These are phyloP conservation scores for Astropecten irregularis DNA, from an alignment of 53 echinoderm and acorn worm species.

Conservation along the genomic window DNA sequence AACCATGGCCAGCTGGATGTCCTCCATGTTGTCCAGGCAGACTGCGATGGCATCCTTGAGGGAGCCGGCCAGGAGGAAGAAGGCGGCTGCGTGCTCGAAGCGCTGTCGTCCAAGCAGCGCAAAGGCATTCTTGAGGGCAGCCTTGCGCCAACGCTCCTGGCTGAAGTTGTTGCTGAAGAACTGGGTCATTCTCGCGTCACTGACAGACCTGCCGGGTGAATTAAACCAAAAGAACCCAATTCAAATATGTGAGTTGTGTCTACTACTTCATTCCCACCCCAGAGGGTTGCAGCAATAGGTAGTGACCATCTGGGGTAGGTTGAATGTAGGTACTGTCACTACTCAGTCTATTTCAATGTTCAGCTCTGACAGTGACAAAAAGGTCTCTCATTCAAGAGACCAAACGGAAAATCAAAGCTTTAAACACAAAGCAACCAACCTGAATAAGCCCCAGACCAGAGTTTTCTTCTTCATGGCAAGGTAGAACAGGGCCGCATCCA, in stretches of 20 bases:
- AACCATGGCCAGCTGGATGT: slow-evolving; percentile 97
- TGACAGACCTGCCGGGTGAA: slow-evolving; percentile 66
- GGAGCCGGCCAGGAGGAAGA: slow-evolving; percentile 98
- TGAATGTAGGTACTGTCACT: no score
- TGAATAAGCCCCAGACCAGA: slow-evolving; percentile 91
- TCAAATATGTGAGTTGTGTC: no score
- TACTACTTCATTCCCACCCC: no score
- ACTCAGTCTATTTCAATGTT: no score
- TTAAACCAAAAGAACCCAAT: no score
- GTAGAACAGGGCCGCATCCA: slow-evolving; percentile 98
- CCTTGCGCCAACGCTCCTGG: slow-evolving; percentile 94
- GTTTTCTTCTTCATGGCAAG: slow-evolving; percentile 99
- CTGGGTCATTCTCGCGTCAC: slow-evolving; percentile 78
- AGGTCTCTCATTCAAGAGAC: no score
- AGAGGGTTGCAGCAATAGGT: no score
- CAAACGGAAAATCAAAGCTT: no score
- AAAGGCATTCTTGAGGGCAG: slow-evolving; percentile 98
- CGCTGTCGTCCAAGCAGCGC: slow-evolving; percentile 90
- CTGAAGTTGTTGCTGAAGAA: slow-evolving; percentile 95
- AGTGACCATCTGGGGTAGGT: no score
- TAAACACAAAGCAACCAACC: no score
- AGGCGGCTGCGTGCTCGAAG: slow-evolving; percentile 98
- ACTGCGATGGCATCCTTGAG: slow-evolving; percentile 94
- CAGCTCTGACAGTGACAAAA: no score
- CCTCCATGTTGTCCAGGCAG: slow-evolving; percentile 85